These are phyloP conservation scores for Agrotis segetum DNA, from an alignment of 2,888 invertebrate species.

Conservation along the genomic window DNA sequence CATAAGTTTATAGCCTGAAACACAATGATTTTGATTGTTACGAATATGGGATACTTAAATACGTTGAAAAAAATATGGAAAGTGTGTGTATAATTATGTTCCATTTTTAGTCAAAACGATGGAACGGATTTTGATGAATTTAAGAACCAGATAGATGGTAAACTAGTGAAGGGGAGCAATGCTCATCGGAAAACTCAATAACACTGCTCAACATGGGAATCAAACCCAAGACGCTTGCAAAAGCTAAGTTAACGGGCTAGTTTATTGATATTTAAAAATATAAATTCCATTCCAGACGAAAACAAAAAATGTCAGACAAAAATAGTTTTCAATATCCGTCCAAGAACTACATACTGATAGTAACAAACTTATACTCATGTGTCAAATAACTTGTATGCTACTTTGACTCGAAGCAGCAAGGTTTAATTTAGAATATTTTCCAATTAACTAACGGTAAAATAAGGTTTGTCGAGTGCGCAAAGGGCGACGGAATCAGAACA, in stretches of 20 bases:
- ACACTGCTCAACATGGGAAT: no score
- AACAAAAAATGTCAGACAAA: conserved; percentile 25
- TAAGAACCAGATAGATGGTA: no score
- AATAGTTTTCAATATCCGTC: conserved; percentile 55
- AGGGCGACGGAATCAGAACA: conserved; percentile 61
- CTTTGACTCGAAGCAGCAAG: conserved; percentile 11
- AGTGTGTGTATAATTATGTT: no score
- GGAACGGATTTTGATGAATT: no score
- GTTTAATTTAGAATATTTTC: conserved; percentile 47
- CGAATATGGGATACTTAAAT: neutral
- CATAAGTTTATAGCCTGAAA: conserved; percentile 10
- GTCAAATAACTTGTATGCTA: neutral
- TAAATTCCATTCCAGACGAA: conserved; percentile 7
- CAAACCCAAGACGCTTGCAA: no score
- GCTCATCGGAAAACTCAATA: no score
- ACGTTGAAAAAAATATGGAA: no score
- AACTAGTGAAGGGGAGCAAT: no score
- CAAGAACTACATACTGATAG: conserved; percentile 28
- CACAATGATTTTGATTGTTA: neutral
- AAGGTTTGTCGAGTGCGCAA: conserved; percentile 51
- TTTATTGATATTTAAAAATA: neutral
- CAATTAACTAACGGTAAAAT: conserved; percentile 43
- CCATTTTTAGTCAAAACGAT: no score
- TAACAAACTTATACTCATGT: conserved; percentile 16
- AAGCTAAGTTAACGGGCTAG: no score